A percentile compares a stretch with the other conserved stretches of the same genome.
phyloP scores from a whole-genome alignment of 2,797 vertebrate species.

The Natrix natrix region DNA sequence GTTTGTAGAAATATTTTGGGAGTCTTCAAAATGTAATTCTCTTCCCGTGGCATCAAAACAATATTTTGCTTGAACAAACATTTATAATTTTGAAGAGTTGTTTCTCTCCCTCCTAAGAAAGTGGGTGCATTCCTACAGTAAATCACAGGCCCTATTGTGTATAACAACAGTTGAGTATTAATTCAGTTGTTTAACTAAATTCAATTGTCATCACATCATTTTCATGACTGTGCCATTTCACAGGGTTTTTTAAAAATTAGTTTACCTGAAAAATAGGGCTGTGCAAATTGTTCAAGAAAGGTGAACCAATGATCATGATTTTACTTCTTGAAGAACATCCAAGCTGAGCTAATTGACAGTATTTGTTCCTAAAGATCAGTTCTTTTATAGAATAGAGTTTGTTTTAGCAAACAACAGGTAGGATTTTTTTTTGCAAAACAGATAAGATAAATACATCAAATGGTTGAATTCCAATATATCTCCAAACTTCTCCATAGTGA shows the following conservation, averaged over 20 bases:
- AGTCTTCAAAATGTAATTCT: background rate
- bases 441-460: constrained; percentile 41
- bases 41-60: too few relatives aligned
- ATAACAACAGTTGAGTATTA: background rate
- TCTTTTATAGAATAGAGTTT: constrained; percentile 45
- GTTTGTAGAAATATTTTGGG: background rate
- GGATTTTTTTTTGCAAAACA: constrained; percentile 39
- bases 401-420: background rate
- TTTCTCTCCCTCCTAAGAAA: background rate
- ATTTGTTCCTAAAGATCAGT: constrained; percentile 26
- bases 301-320: background rate
- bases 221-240: background rate
- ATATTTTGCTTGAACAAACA: background rate
- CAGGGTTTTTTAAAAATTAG: background rate
- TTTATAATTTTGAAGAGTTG: background rate
- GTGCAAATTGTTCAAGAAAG: background rate
- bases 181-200: background rate
- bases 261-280: background rate
- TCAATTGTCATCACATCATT: background rate
- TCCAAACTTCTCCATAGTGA: constrained; percentile 13
- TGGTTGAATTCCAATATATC: constrained; percentile 33
- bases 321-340: background rate
- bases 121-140: background rate
- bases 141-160: background rate
- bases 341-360: constrained; percentile 33